Conservation (phyloP, 2,888 invertebrate species). For the Acleris sparsana region DNA sequence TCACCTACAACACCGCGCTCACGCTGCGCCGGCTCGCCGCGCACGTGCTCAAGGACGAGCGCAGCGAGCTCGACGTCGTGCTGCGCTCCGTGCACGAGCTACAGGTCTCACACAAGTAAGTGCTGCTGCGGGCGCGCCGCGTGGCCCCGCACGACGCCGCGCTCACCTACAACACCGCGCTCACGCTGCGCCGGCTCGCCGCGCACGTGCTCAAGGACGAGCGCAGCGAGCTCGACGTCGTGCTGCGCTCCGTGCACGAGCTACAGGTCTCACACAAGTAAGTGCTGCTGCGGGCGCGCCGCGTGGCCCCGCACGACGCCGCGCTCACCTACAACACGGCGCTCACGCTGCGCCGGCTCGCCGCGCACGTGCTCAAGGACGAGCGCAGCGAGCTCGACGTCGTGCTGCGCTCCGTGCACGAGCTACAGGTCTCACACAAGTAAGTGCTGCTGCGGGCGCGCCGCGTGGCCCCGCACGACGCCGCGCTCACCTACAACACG, state of each 20-base stretch:
- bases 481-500: conserved; percentile 96
- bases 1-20: conserved; percentile 97
- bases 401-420: conserved; percentile 95
- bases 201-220: conserved; percentile 96
- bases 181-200: conserved; percentile 95
- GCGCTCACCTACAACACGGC: conserved; percentile 97
- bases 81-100: conserved; percentile 97
- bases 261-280: conserved; percentile 92
- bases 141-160: conserved; percentile 97
- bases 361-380: conserved; percentile 95
- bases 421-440: conserved; percentile 93
- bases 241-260: conserved; percentile 97
- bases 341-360: conserved; percentile 94
- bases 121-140: conserved; percentile 93
- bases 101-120: conserved; percentile 90
- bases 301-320: conserved; percentile 97
- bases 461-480: conserved; percentile 96
- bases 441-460: conserved; percentile 93
- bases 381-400: conserved; percentile 95
- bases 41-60: conserved; percentile 95
- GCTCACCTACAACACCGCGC: conserved; percentile 96
- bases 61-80: conserved; percentile 92
- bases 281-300: conserved; percentile 93
- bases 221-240: conserved; percentile 92
- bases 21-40: conserved; percentile 96